phyloP scores from a whole-genome alignment of 2,113 vertebrate genomes.

The Thamnophis sirtalis region DNA sequence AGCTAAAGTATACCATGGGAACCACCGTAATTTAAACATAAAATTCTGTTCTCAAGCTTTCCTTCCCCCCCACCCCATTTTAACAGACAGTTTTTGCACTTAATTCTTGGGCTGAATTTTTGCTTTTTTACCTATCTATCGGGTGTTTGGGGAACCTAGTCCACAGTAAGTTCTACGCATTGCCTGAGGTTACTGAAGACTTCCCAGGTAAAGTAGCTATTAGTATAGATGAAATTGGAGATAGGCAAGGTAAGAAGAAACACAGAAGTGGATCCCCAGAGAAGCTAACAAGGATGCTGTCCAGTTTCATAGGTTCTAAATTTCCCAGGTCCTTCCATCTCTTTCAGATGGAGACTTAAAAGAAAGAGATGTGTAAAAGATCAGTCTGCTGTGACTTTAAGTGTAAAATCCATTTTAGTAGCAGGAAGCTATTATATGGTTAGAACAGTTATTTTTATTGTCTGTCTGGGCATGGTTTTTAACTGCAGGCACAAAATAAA shows the following conservation, averaged over 20 bases:
- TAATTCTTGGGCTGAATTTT: background rate
- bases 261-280: background rate
- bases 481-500: constrained; percentile 76
- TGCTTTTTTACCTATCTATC: background rate
- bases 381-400: constrained; percentile 69
- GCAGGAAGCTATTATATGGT: constrained; percentile 71
- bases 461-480: constrained; percentile 79
- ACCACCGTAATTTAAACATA: background rate
- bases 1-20: background rate
- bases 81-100: constrained; percentile 13
- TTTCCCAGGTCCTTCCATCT: constrained; percentile 22
- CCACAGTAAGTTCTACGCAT: background rate
- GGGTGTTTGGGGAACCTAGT: background rate
- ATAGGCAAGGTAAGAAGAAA: background rate
- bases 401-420: constrained; percentile 79
- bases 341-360: constrained; percentile 55
- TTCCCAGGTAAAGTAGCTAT: background rate
- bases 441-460: constrained; percentile 83
- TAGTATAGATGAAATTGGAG: background rate
- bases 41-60: background rate
- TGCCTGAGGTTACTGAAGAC: background rate
- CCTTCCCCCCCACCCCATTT: background rate
- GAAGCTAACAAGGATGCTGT: background rate
- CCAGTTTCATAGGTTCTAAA: constrained; percentile 54
- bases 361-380: constrained; percentile 58